A percentile compares a stretch with the other conserved stretches of the same genome.
Conservation (phyloP, 2,797 vertebrate species). For the Jordanella pulchra region DNA sequence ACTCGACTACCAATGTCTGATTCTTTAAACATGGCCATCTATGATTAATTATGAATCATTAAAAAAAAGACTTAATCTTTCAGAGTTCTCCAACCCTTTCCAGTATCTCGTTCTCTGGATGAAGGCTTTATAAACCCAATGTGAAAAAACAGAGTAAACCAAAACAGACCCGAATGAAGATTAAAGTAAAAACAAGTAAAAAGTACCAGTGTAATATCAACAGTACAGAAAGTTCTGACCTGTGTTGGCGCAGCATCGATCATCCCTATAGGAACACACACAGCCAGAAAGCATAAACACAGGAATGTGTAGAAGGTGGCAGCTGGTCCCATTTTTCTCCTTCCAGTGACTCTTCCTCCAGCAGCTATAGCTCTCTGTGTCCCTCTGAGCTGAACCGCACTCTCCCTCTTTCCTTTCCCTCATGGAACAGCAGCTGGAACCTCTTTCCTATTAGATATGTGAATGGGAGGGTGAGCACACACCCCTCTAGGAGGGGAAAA, state of each 20-base stretch:
- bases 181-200: not conserved
- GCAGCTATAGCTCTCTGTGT: conserved; percentile 38
- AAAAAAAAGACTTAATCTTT: not conserved
- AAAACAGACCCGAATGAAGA: not conserved
- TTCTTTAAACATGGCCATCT: conserved; percentile 7
- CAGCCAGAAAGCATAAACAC: conserved; percentile 62
- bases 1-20: conserved; percentile 1
- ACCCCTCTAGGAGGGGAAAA: too few species aligned
- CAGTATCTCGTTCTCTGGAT: not conserved
- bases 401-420: conserved; percentile 19
- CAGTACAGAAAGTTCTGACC: conserved; percentile 57
- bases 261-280: conserved; percentile 41
- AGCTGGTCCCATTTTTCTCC: conserved; percentile 70
- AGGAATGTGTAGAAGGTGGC: conserved; percentile 64
- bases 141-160: not conserved
- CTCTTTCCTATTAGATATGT: conserved; percentile 35
- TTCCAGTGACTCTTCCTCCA: conserved; percentile 31
- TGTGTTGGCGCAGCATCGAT: conserved; percentile 49
- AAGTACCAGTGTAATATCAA: not conserved
- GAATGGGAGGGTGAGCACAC: conserved; percentile 31
- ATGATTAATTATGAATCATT: not conserved
- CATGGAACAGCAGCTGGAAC: conserved; percentile 29
- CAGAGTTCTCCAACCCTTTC: not conserved
- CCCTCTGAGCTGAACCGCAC: conserved; percentile 30
- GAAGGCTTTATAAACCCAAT: not conserved